phyloP scores from a whole-genome alignment of 2,888 invertebrate species.

The Melangyna quadrimaculata region DNA sequence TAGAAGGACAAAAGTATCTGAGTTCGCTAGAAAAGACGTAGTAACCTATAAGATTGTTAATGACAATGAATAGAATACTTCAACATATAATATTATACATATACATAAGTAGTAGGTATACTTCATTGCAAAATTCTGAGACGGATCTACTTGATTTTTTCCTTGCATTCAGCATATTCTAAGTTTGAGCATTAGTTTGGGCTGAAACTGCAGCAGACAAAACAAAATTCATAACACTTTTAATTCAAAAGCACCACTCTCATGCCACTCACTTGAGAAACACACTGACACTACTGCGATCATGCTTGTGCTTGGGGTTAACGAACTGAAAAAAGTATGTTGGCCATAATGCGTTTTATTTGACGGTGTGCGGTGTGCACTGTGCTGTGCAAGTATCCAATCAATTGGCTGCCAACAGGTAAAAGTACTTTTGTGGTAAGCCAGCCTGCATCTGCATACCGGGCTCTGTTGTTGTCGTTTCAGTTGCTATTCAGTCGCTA shows the following conservation, averaged over 20 bases:
- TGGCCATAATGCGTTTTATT: conserved; percentile 62
- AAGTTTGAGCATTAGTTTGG: neutral
- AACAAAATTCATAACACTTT: neutral
- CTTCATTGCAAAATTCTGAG: neutral
- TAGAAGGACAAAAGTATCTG: conserved; percentile 24
- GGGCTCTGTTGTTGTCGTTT: conserved; percentile 30
- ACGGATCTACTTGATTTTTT: neutral
- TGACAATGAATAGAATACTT: conserved; percentile 49
- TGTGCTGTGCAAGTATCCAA: conserved; percentile 30
- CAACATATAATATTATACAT: neutral
- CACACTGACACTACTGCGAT: too few species aligned
- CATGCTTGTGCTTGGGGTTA: conserved; percentile 40
- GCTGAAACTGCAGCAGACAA: neutral
- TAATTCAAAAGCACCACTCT: neutral
- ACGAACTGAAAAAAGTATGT: conserved; percentile 64
- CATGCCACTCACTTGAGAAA: conserved; percentile 6
- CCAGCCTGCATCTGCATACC: conserved; percentile 61
- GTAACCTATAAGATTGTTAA: conserved; percentile 31
- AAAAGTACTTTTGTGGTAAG: conserved; percentile 58
- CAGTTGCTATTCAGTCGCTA: conserved; percentile 9
- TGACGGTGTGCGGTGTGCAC: conserved; percentile 37
- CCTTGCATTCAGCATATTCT: neutral
- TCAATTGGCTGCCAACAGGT: conserved; percentile 50
- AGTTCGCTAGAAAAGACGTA: neutral
- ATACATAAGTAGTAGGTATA: neutral